Conservation (phyloP, 1,140 invertebrate species). For the Cydia strobilella region DNA sequence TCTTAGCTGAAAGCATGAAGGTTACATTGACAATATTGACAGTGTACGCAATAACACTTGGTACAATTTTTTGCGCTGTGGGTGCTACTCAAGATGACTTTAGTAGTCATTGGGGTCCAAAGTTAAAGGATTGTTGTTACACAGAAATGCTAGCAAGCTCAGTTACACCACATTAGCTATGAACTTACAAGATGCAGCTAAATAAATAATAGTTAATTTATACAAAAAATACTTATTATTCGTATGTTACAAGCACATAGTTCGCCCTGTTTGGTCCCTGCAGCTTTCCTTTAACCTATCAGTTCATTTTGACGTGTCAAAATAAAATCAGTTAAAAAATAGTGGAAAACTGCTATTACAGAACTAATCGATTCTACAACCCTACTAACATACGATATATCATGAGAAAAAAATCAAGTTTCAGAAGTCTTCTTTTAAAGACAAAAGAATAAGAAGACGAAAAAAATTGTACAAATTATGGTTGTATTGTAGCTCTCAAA, state of each 20-base stretch:
- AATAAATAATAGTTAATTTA: slow-evolving; percentile 32
- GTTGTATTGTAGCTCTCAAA: too few relatives aligned
- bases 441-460: too few relatives aligned
- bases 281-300: slow-evolving; percentile 28
- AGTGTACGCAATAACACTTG: too few relatives aligned
- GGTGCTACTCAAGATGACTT: too few relatives aligned
- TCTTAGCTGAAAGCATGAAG: too few relatives aligned
- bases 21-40: too few relatives aligned
- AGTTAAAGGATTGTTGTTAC: neutral
- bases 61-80: too few relatives aligned
- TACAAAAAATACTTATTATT: slow-evolving; percentile 32
- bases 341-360: slow-evolving; percentile 17
- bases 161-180: slow-evolving; percentile 51
- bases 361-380: slow-evolving; percentile 9
- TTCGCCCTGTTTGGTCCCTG: slow-evolving; percentile 23
- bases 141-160: neutral
- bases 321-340: slow-evolving; percentile 26
- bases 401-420: too few relatives aligned
- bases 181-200: slow-evolving; percentile 53
- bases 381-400: neutral
- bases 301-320: slow-evolving; percentile 31
- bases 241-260: slow-evolving; percentile 21
- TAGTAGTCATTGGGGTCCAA: too few relatives aligned
- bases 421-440: too few relatives aligned
- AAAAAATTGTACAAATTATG: too few relatives aligned